Evolutionary conservation across 2,888 invertebrate genomes (phyloP), one percentile per base, ranked within the genome.

Genomic region (Sminthurinus aureus): DNA sequence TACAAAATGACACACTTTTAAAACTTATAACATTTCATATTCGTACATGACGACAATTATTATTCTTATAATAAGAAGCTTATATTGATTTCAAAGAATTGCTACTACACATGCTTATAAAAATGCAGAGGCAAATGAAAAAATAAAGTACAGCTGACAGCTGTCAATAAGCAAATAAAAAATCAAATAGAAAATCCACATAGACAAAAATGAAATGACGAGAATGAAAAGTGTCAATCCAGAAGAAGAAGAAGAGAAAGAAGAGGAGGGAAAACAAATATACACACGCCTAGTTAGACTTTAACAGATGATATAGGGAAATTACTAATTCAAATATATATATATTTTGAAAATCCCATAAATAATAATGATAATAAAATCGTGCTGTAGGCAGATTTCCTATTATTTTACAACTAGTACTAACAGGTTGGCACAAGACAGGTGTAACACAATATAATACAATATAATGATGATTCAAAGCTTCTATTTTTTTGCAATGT

Each of bases 101-200:
- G 38, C 38, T 38, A 38, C 38, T 38, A 38, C 38, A 38, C 38
- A 38, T 38, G 38, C 38, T 38, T 38, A 38, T 50, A 58, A 76
- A 76, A 76, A 76, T 50, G 1, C 18, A 58, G 13, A 52, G n/a
- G 24, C 50, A 51, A 15, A 76, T 58, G 51, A 75, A 26, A 15
- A 15, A 13, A 75, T 15, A 75, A 50, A n/a, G n/a, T n/a, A n/a
- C n/a, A n/a, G n/a, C n/a, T n/a, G n/a, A 11, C 11, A 74, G 50
- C n/a, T 13, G 24, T 15, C 50, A n/a, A 18, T 22, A 85, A 82
- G 71, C 81, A 77, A 58, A 52, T n/a, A n/a, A n/a, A 69, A 83
- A 52, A 76, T 76, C 12, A 76, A n/a, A 75, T 82, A 82, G 50
- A 75, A 76, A 76, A 75, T 75, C 6, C 12, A 69, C 20, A 51